Base-by-base conservation (phyloP, 2,113 vertebrate genomes). In the Donacobius atricapilla region DNA sequence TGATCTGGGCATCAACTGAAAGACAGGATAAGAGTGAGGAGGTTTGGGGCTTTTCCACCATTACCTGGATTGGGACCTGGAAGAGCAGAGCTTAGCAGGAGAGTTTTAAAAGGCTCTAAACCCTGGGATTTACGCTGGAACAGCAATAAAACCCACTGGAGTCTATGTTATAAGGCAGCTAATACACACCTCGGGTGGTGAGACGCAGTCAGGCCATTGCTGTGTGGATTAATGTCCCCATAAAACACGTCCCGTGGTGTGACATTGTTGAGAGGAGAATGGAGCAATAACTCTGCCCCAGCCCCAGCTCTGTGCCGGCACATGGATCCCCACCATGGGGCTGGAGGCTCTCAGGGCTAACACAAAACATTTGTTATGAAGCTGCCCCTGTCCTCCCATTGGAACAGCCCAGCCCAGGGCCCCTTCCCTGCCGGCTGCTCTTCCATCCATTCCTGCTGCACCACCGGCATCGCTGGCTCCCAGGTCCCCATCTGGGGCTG, bases 181-280 rank as follows among this genome's bases (percentile, higher is more conserved):
- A 90, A 80, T 19, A 70, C 68, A 83, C 87, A 91, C 87, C 70
- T 93, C 47, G 56, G 95, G 87, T 95, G 92, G 90, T 50, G 66
- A 90, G 92, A 37, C 2, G 35, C 89, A 73, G 73, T 30, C 54
- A 66, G 89, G 75, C 82, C 84, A 14, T 76, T 35, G 94, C 94
- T 80, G 78, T 31, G 78, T 37, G 89, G 87, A 85, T 94, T 93
- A 88, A 93, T 70, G 63, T 93, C 82, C 85, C 68, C 92, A 96
- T 96, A 96, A 96, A 96, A 58, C 93, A 83, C 27, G 0, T 96
- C 93, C 94, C 13, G 40, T 80, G 50, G 93, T 56, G 94, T 7
- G 39, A 95, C 82, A 94, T 90, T 95, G 90, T 95, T 94, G 87
- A 56, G 78, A 95, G 51, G 79, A 96, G 93, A 93, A 96, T 90